Percentiles rank a stretch among this genome's conserved stretches.
Evolutionary conservation across 2,113 vertebrate species (phyloP).

Genomic region (Pachycephala philippinensis): DNA sequence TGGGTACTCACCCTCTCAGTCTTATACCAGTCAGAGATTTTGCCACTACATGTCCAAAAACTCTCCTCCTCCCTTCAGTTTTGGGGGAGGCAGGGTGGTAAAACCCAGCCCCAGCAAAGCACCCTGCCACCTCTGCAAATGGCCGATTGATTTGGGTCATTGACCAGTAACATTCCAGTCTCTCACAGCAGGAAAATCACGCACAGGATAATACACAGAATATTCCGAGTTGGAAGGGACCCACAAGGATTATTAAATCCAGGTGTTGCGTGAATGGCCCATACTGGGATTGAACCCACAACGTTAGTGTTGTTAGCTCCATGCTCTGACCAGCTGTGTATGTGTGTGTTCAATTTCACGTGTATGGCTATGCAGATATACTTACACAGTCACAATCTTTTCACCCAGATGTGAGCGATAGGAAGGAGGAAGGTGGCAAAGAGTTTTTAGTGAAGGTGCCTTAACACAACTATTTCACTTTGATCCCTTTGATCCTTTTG

Average conservation of each 20-base stretch:
- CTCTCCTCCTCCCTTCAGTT: not conserved
- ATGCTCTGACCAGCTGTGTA: not conserved
- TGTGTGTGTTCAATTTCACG: fast-evolving
- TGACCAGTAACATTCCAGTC: not conserved
- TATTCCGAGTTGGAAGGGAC: not conserved
- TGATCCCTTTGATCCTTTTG: not conserved
- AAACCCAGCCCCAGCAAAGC: not conserved
- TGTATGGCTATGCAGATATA: not conserved
- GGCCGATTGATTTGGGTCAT: not conserved
- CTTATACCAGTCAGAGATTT: not conserved
- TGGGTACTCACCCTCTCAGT: not conserved
- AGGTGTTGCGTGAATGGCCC: not conserved
- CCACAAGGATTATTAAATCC: too few species aligned
- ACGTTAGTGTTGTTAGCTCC: not conserved
- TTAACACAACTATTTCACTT: not conserved
- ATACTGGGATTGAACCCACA: too few species aligned
- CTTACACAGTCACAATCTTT: not conserved
- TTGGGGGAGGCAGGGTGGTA: too few species aligned
- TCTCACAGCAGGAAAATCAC: not conserved
- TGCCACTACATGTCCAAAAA: not conserved
- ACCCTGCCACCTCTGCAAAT: not conserved
- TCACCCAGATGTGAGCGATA: not conserved
- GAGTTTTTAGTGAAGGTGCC: not conserved
- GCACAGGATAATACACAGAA: too few species aligned
- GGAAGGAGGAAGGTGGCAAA: not conserved